A percentile compares a stretch with the other conserved stretches of the same genome.
These are phyloP conservation scores for Halictus ligatus DNA, from an alignment of 2,888 invertebrate genomes.

Conservation along the genomic window DNA sequence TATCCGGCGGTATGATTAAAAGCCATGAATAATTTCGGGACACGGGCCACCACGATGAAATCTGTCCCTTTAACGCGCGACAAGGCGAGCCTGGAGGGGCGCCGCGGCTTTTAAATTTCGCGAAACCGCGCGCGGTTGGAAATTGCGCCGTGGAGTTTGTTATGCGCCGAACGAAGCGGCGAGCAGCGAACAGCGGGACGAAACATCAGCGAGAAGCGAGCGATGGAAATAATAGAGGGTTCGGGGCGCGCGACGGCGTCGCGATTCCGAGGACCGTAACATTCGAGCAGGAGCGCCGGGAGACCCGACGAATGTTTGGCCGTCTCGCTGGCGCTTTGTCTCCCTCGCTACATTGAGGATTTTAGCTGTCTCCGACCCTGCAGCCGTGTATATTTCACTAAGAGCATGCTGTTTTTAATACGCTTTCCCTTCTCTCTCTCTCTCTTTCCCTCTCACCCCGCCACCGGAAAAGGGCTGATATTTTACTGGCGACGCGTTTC, in stretches of 20 bases:
- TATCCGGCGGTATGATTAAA: not conserved
- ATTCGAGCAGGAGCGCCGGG: not conserved
- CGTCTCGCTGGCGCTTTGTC: not conserved
- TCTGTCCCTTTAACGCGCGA: not conserved
- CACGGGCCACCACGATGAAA: not conserved
- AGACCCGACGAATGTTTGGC: not conserved
- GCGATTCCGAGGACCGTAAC: slow-evolving; percentile 7
- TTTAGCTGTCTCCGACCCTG: not conserved
- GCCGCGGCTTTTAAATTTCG: slow-evolving; percentile 13
- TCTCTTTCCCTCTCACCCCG: too few relatives aligned
- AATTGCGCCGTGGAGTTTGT: slow-evolving; percentile 2
- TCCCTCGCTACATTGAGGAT: not conserved
- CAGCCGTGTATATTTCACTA: not conserved
- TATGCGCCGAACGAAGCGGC: not conserved
- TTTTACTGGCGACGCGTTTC: not conserved
- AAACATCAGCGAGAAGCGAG: not conserved
- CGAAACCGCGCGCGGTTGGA: not conserved
- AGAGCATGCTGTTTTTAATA: not conserved
- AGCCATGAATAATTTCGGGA: slow-evolving; percentile 9
- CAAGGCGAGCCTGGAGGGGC: not conserved
- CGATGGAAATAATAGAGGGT: slow-evolving; percentile 16
- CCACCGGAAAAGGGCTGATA: not conserved
- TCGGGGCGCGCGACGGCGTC: not conserved
- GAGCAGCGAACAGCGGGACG: not conserved
- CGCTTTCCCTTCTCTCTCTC: not conserved